Evolutionary conservation across 2,888 invertebrate species (phyloP).

Genomic region (Monochamus alternatus): DNA sequence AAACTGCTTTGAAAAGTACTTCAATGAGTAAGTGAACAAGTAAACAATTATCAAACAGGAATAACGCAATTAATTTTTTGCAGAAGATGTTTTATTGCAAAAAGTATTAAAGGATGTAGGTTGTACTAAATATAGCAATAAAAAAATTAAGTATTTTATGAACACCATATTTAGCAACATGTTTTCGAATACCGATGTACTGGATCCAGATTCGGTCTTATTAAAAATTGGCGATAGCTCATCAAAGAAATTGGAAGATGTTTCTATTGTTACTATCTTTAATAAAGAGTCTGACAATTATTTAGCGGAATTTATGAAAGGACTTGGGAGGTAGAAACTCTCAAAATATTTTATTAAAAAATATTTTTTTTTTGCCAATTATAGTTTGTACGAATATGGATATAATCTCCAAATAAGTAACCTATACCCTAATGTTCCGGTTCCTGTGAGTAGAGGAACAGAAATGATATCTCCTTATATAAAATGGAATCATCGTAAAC

Average conservation of each 20-base stretch:
- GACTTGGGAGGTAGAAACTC: constrained; percentile 43
- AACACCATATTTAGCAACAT: background rate
- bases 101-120: background rate
- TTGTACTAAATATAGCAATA: background rate
- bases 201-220: constrained; percentile 51
- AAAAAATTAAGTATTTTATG: background rate
- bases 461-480: constrained; percentile 78
- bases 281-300: constrained; percentile 21
- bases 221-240: constrained; percentile 45
- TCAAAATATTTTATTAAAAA: background rate
- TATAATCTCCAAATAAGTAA: constrained; percentile 82
- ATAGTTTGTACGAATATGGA: constrained; percentile 85
- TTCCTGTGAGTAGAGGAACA: constrained; percentile 83
- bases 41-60: no score
- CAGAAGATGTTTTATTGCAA: background rate
- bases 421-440: constrained; percentile 83
- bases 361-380: background rate
- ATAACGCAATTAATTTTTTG: background rate
- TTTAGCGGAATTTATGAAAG: constrained; percentile 38
- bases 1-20: no score
- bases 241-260: constrained; percentile 21
- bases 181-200: background rate
- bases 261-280: constrained; percentile 32
- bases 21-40: no score
- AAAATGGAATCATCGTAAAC: constrained; percentile 90